These are phyloP conservation scores for Procavia capensis DNA, from an alignment of 2,113 vertebrate genomes.

Conservation along the genomic window DNA sequence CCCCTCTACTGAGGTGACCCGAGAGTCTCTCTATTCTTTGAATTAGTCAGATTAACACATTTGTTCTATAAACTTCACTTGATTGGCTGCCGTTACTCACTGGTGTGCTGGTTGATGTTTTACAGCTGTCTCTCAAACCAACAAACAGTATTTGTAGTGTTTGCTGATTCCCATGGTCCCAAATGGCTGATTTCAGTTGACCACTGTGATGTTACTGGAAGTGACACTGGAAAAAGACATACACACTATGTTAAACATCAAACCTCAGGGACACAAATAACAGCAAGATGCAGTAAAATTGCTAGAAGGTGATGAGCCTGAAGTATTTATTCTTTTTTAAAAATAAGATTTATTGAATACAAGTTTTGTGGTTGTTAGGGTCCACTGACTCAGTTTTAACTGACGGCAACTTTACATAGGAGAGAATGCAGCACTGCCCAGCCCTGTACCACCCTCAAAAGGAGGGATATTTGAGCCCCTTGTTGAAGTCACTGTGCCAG, in stretches of 20 bases:
- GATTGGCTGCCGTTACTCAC: background rate
- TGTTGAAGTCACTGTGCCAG: background rate
- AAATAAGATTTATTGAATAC: background rate
- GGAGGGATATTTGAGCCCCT: background rate
- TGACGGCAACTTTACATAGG: background rate
- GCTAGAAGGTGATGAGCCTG: background rate
- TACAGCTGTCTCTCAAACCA: background rate
- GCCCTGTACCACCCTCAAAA: background rate
- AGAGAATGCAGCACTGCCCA: background rate
- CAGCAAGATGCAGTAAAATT: background rate
- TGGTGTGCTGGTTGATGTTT: background rate
- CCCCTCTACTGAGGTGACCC: background rate
- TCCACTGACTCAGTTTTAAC: background rate
- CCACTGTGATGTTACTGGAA: no score
- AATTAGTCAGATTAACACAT: background rate
- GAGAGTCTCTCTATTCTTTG: background rate
- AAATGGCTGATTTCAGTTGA: background rate
- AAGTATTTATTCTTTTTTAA: background rate
- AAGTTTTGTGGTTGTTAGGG: background rate
- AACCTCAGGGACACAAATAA: background rate
- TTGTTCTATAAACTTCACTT: background rate
- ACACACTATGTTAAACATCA: rapidly evolving
- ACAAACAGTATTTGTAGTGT: background rate
- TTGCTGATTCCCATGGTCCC: background rate
- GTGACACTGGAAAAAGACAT: background rate